A percentile compares a stretch with the other conserved stretches of the same genome.
Evolutionary conservation across 2,113 vertebrate genomes (phyloP).

Genomic region (Perca flavescens): DNA sequence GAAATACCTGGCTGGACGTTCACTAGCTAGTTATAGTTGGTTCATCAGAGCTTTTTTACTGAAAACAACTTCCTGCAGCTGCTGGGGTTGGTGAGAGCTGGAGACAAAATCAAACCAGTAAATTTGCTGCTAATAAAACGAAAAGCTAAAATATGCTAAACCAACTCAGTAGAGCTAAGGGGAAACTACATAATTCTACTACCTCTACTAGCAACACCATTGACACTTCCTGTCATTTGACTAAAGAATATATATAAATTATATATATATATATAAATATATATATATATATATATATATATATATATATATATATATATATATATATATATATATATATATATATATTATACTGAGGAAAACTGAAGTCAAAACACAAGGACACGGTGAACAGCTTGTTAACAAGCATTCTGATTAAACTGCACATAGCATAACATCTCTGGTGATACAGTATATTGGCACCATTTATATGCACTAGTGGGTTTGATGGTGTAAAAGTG

Average conservation of each 20-base stretch:
- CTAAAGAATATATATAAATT: background rate
- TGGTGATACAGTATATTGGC: slow-evolving; percentile 16
- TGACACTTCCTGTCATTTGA: background rate
- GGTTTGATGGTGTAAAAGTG: slow-evolving; percentile 32
- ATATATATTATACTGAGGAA: no score
- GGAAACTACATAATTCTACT: background rate
- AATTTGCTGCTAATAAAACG: background rate
- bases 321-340: background rate
- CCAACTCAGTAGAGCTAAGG: background rate
- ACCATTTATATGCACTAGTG: slow-evolving; percentile 27
- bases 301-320: background rate
- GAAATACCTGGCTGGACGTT: background rate
- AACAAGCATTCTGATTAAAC: slow-evolving; percentile 51
- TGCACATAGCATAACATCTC: slow-evolving; percentile 10
- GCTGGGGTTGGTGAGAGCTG: background rate
- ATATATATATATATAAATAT: no score
- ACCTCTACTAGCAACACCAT: no score
- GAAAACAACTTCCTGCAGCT: background rate
- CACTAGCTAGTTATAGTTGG: background rate
- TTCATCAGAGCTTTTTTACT: background rate
- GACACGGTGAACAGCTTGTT: slow-evolving; percentile 42
- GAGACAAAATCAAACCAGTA: background rate
- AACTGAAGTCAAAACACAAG: slow-evolving; percentile 11
- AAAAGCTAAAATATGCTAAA: background rate
- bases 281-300: background rate